These are phyloP conservation scores for Scytalopus superciliaris DNA, from an alignment of 2,113 vertebrate species.

Conservation along the genomic window DNA sequence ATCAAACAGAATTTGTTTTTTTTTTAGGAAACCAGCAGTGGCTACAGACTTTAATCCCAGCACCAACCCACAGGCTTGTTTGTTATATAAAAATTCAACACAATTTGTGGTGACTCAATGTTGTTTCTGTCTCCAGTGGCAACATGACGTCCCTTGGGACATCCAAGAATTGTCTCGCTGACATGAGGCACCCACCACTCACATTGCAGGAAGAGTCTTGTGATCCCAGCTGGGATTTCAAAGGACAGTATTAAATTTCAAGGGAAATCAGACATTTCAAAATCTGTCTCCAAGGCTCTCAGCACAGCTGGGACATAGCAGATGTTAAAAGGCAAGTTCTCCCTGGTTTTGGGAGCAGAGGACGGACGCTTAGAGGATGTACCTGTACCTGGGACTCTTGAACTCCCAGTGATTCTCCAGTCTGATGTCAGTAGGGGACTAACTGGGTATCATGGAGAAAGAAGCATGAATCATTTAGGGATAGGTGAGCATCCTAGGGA, in stretches of 20 bases:
- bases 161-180: neutral
- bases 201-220: neutral
- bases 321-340: neutral
- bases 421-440: neutral
- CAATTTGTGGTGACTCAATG: neutral
- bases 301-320: neutral
- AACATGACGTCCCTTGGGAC: neutral
- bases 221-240: neutral
- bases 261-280: neutral
- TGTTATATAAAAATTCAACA: neutral
- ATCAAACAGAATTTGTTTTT: neutral
- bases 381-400: neutral
- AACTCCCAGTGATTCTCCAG: neutral
- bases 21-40: neutral
- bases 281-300: neutral
- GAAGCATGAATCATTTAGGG: rapidly evolving
- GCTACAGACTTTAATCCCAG: neutral
- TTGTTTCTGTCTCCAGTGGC: neutral
- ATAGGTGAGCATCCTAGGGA: neutral
- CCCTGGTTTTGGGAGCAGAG: neutral
- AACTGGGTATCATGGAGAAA: neutral
- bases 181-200: neutral
- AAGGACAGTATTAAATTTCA: neutral
- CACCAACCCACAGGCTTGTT: neutral
- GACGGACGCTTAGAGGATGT: neutral